Base-by-base conservation (phyloP, 2,888 invertebrate genomes). In the Hermaeophaga mercurialis region DNA sequence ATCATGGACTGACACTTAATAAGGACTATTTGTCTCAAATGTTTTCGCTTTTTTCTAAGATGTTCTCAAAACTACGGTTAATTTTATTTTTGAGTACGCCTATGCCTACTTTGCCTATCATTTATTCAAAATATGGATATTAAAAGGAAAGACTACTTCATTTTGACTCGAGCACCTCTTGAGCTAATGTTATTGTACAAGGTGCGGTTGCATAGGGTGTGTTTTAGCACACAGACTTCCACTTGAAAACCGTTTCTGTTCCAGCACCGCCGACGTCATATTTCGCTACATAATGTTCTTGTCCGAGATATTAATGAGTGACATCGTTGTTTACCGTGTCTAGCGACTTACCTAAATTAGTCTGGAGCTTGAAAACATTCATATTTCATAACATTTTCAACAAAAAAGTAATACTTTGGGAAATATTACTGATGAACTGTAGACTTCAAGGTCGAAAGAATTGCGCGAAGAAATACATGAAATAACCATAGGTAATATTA, bases 61-160 rank as follows among this genome's bases (percentile, higher is more conserved):
- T n/a, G n/a, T n/a, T n/a, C n/a, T n/a, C n/a, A n/a, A n/a, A n/a
- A n/a, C n/a, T n/a, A n/a, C n/a, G n/a, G n/a, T n/a, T n/a, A n/a
- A n/a, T n/a, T n/a, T n/a, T n/a, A n/a, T n/a, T n/a, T n/a, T 8
- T 28, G 9, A 28, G 9, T 31, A 31, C 31, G 31, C 31, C 31
- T 31, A 31, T 31, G 31, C 11, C 12, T 3, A 9, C 9, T 12
- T n/a, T 34, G 22, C 4, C n/a, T 48, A 11, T 48, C 19, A 48
- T 38, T 48, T 48, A 48, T 48, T 39, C 48, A 38, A 39, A 48
- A 48, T 48, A 39, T 38, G 48, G 48, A 48, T 48, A 48, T 48
- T 48, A 28, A 48, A 48, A 38, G 24, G 38, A 48, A 48, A 11
- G 48, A 48, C 48, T 48, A 48, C 48, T 48, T 48, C 48, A 48